These are phyloP conservation scores for Sebastes melanostomus DNA, from an alignment of 2,797 vertebrate species.

Conservation along the genomic window DNA sequence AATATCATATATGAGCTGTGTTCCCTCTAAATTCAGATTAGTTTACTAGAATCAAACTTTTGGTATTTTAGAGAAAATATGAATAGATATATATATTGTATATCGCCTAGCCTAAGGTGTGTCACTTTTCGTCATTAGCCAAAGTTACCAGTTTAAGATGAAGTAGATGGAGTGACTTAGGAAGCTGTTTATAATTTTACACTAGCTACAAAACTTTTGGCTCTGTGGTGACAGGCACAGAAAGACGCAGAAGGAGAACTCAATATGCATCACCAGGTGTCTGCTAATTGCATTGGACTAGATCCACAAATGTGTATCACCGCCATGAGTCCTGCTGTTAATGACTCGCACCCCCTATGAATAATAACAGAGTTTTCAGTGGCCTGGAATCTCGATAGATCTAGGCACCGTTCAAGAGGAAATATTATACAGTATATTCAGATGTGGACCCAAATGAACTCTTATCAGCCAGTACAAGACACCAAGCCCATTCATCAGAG, in stretches of 20 bases:
- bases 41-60: not conserved
- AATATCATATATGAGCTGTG: not conserved
- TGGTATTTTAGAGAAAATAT: not conserved
- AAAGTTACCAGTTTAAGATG: not conserved
- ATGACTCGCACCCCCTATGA: not conserved
- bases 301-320: not conserved
- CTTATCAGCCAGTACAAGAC: not conserved
- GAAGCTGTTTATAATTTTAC: not conserved
- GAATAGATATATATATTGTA: not conserved
- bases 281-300: conserved; percentile 2
- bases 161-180: not conserved
- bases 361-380: not conserved
- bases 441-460: not conserved
- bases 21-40: not conserved
- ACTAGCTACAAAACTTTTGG: conserved; percentile 5
- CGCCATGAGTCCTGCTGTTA: not conserved
- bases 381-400: not conserved
- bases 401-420: not conserved
- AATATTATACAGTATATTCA: not conserved
- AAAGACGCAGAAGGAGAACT: not conserved
- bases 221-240: not conserved
- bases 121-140: not conserved
- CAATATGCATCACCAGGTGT: not conserved
- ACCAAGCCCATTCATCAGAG: not conserved
- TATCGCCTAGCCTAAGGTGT: not conserved